These are phyloP conservation scores for Drosophila buzzatii DNA, from an alignment of 2,888 invertebrate genomes.

Conservation along the genomic window DNA sequence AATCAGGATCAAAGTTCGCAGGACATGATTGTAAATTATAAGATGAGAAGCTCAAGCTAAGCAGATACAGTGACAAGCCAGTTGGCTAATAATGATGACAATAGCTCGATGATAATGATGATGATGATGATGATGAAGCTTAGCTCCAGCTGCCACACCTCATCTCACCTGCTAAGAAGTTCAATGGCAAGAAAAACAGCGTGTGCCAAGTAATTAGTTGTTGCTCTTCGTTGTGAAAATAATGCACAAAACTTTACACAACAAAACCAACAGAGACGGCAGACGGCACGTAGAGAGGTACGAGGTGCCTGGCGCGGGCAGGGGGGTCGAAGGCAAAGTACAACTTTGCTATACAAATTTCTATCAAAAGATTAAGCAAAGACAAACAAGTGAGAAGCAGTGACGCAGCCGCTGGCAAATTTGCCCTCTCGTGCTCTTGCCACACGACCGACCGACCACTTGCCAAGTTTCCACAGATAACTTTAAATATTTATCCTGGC, in stretches of 20 bases:
- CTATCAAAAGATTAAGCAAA: conserved; percentile 81
- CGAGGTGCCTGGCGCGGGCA: background rate
- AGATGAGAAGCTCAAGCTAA: conserved; percentile 60
- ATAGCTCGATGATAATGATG: conserved; percentile 27
- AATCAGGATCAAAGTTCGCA: conserved; percentile 71
- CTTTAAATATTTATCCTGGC: conserved; percentile 70
- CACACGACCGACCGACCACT: conserved; percentile 38
- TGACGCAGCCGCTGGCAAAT: conserved; percentile 33
- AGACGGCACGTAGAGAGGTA: background rate
- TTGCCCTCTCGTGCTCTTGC: background rate
- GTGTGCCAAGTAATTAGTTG: conserved; percentile 67
- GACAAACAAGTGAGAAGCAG: conserved; percentile 72
- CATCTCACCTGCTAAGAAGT: conserved; percentile 41
- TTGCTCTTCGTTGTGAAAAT: conserved; percentile 62
- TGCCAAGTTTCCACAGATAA: conserved; percentile 75
- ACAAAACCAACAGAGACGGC: conserved; percentile 41
- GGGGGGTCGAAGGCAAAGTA: conserved; percentile 25
- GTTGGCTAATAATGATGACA: conserved; percentile 21
- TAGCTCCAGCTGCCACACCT: conserved; percentile 51
- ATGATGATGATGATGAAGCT: conserved; percentile 42
- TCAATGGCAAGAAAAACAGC: conserved; percentile 72
- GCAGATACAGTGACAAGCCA: conserved; percentile 62
- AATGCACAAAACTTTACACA: conserved; percentile 74
- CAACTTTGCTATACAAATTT: conserved; percentile 80
- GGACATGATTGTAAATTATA: conserved; percentile 76